Evolutionary conservation across 2,113 vertebrate genomes (phyloP).

Genomic region (Geococcyx californianus): DNA sequence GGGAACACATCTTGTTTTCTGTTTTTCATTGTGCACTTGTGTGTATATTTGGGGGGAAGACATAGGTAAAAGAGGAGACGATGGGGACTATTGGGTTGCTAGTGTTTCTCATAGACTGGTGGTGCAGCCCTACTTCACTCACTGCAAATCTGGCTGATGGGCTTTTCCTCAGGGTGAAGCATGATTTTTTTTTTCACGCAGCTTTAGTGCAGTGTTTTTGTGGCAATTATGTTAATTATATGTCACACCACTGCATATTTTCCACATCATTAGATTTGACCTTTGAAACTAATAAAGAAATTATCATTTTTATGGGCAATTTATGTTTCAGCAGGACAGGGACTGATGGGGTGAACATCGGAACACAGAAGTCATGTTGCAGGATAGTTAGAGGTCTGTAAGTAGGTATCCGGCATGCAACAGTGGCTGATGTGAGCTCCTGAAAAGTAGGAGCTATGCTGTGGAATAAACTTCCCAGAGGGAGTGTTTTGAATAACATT

Average conservation of each 20-base stretch:
- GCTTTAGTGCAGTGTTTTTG: constrained; percentile 1
- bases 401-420: neutral
- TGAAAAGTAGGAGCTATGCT: neutral
- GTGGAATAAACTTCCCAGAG: neutral
- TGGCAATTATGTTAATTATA: constrained; percentile 57
- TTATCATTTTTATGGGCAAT: constrained; percentile 61
- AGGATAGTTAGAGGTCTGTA: neutral
- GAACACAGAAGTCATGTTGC: neutral
- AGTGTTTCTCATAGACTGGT: rapidly evolving
- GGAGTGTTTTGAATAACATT: neutral
- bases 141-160: neutral
- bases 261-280: constrained; percentile 59
- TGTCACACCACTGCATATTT: constrained; percentile 40
- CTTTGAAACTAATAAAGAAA: constrained; percentile 64
- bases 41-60: neutral
- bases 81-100: neutral
- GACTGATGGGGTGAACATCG: neutral
- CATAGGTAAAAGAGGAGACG: neutral
- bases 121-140: neutral
- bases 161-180: neutral
- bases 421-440: neutral
- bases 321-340: constrained; percentile 35
- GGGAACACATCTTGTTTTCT: neutral
- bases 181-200: neutral
- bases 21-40: neutral